These are phyloP conservation scores for Ophraella communa DNA, from an alignment of 2,888 invertebrate genomes.

Conservation along the genomic window DNA sequence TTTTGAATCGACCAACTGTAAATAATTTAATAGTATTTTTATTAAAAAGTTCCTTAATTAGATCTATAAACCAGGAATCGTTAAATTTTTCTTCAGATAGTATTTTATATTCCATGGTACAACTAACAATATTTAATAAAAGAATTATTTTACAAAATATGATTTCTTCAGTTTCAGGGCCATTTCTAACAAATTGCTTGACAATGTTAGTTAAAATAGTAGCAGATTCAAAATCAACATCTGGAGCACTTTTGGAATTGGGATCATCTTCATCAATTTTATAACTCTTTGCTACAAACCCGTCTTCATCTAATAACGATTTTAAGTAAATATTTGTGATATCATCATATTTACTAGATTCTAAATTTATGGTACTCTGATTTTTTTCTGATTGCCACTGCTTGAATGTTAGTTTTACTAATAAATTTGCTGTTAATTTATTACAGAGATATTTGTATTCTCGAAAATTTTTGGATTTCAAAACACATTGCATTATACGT, in stretches of 20 bases:
- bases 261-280: not conserved
- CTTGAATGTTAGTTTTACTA: slow-evolving; percentile 50
- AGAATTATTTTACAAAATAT: slow-evolving; percentile 35
- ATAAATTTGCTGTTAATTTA: slow-evolving; percentile 43
- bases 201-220: slow-evolving; percentile 26
- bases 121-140: slow-evolving; percentile 37
- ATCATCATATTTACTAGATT: slow-evolving; percentile 35
- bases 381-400: slow-evolving; percentile 45
- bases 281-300: slow-evolving; percentile 9
- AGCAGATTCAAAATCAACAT: slow-evolving; percentile 33
- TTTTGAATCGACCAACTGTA: slow-evolving; percentile 13
- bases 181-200: slow-evolving; percentile 26
- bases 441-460: slow-evolving; percentile 34
- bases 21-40: slow-evolving; percentile 11
- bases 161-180: slow-evolving; percentile 26
- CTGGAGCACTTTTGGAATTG: slow-evolving; percentile 24
- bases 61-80: slow-evolving; percentile 23
- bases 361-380: slow-evolving; percentile 10
- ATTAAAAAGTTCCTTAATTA: slow-evolving; percentile 26
- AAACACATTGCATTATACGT: slow-evolving; percentile 46
- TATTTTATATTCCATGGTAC: slow-evolving; percentile 34
- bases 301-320: slow-evolving; percentile 45
- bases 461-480: slow-evolving; percentile 43
- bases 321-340: slow-evolving; percentile 49
- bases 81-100: slow-evolving; percentile 30